Base-by-base conservation (phyloP, 2,888 invertebrate genomes). In the Melanotus villosus region DNA sequence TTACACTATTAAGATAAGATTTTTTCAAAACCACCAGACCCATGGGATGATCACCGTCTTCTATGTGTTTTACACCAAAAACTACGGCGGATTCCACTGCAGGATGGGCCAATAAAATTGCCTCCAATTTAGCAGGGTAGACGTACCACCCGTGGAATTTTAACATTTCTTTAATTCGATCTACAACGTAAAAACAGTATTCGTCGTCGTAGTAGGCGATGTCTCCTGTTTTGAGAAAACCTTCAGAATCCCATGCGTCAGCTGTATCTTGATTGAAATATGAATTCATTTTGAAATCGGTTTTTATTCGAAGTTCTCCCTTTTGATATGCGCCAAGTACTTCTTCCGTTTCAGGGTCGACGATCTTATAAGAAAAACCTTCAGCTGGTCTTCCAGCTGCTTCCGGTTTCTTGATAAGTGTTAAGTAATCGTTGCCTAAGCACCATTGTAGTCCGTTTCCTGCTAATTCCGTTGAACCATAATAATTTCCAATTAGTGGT, bases 221-320 rank as follows among this genome's bases (percentile, higher is more conserved):
- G 69, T 89, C 89, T 0, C 89, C 89, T 1, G 87, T 86, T 73
- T 84, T 86, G 32, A 88, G 80, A 86, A 87, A 89, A 1, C 87
- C 84, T 16, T 85, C 85, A 2, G 10, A 18, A 0, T 85, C 81
- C 36, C 84, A 83, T 0, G 81, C 76, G 26, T 83, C 82, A 19
- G 79, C 79, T 0, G 86, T 86, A 0, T 84, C 85, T 64, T 81
- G 73, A 52, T 84, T 85, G 76, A 86, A 85, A 75, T 88, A 88
- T 4, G 84, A 86, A 82, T 85, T 78, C 70, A 82, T 79, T 36
- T 71, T n/a, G 38, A 57, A 76, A 21, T 78, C 71, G 2, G 76
- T 85, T 80, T 86, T 87, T 0, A 88, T 9, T 83, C 87, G 86
- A 9, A 89, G 74, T 74, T 89, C 89, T 14, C 89, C 89, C 1